Conservation (phyloP, 2,797 vertebrate species). For the Psittacula derbiana region DNA sequence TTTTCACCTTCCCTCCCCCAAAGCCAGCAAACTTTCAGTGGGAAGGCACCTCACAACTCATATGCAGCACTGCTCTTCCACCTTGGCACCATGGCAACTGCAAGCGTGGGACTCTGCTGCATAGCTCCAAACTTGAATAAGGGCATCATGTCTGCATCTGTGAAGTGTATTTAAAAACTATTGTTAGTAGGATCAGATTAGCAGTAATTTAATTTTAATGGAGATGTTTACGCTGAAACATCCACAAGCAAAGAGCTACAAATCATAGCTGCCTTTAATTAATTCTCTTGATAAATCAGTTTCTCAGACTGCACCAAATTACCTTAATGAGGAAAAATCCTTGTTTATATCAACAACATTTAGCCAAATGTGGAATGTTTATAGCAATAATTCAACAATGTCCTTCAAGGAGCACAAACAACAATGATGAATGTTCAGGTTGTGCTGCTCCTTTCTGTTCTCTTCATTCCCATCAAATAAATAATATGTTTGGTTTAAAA, state of each 20-base stretch:
- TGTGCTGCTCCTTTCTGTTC: constrained; percentile 32
- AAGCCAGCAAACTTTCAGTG: not conserved
- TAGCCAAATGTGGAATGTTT: constrained; percentile 63
- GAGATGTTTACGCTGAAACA: constrained; percentile 43
- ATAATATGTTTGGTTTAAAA: constrained; percentile 36
- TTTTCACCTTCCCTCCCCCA: not conserved
- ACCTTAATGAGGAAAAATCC: constrained; percentile 63
- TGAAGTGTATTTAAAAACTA: not conserved
- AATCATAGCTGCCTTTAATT: constrained; percentile 57
- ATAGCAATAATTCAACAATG: constrained; percentile 60
- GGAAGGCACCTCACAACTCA: fast-evolving
- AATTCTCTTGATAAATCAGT: constrained; percentile 57
- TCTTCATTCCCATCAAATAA: constrained; percentile 10
- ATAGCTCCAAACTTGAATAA: not conserved
- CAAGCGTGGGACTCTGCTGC: not conserved
- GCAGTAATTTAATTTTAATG: constrained; percentile 48
- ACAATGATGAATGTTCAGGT: constrained; percentile 54
- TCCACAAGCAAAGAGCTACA: constrained; percentile 22
- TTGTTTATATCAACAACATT: constrained; percentile 64
- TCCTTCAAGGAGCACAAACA: constrained; percentile 66
- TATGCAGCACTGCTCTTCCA: not conserved
- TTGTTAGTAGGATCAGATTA: constrained; percentile 13
- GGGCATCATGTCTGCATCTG: not conserved
- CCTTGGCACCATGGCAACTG: not conserved
- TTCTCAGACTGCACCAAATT: constrained; percentile 44